Evolutionary conservation across 2,113 vertebrate genomes (phyloP), one percentile per base, ranked within the genome.

Genomic region (Galemys pyrenaicus): DNA sequence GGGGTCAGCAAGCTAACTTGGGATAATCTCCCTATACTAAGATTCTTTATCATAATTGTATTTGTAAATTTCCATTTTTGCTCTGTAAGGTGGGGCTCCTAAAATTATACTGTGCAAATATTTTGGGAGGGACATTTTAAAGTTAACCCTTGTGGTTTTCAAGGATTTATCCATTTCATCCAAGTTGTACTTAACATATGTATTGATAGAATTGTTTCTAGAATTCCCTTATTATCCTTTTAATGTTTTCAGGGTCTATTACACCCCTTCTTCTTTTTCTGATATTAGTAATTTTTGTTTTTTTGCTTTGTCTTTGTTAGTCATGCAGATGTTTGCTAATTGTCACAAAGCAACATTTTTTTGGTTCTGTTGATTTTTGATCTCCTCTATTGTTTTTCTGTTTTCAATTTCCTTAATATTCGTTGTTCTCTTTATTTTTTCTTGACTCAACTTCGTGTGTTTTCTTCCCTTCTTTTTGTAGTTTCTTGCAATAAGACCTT

Each of bases 341-440:
- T 8, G 16, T 90, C 35, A 64, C 9, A 44, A 64, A 71, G 15
- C 84, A 89, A 37, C 62, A 54, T 56, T 20, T 30, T 70, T 84
- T 82, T 84, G 39, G 26, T 77, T 94, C 84, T 22, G n/a, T 41
- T 84, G 22, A 84, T 35, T 39, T n/a, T 89, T 80, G 20, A 80
- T 46, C 17, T 58, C 39, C 28, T 51, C 16, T n/a, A 22, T 28
- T 26, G 2, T 78, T 75, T 68, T 84, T 35, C 37, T 87, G 26
- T 71, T 68, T 84, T 89, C 10, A 58, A 44, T 54, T 73, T 22
- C 26, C 30, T 44, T 73, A 73, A 64, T 65, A 64, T 87, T 39
- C 39, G 32, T 28, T 44, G 37, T 60, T 60, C 15, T 78, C 51
- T 56, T 84, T 68, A 67, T 67, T 67, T 83, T 68, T 86, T 19